phyloP scores from a whole-genome alignment of 1,140 invertebrate genomes.

The Zaprionus ghesquierei region DNA sequence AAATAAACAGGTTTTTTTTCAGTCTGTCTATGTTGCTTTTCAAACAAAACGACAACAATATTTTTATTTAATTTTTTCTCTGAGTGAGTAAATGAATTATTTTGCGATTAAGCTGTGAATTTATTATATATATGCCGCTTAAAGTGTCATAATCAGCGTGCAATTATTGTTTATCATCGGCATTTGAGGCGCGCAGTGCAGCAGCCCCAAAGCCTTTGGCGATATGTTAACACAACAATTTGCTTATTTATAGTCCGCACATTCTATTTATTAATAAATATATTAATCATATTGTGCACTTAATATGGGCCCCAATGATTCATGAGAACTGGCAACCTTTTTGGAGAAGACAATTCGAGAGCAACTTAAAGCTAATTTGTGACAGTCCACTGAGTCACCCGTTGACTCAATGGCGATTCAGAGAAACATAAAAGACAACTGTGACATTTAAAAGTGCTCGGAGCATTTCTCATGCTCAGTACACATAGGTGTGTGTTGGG shows the following conservation, averaged over 20 bases:
- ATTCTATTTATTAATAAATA: slow-evolving; percentile 17
- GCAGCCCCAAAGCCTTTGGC: slow-evolving; percentile 4
- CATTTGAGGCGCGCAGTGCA: not conserved
- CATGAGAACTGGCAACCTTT: slow-evolving; percentile 22
- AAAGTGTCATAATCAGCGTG: slow-evolving; percentile 21
- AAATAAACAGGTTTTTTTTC: not conserved
- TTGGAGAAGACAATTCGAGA: slow-evolving; percentile 4
- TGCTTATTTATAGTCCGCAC: slow-evolving; percentile 31
- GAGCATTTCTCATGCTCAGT: slow-evolving; percentile 21
- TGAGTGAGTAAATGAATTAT: slow-evolving; percentile 37
- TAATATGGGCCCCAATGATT: slow-evolving; percentile 25
- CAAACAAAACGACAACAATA: not conserved
- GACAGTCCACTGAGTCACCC: slow-evolving; percentile 18
- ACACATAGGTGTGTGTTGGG: slow-evolving; percentile 23
- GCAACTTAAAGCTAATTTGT: slow-evolving; percentile 32
- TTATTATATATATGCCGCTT: slow-evolving; percentile 29
- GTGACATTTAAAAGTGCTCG: slow-evolving; percentile 16
- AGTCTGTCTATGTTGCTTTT: not conserved
- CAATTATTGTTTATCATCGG: slow-evolving; percentile 28
- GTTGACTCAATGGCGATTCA: slow-evolving; percentile 11
- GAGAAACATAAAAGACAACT: slow-evolving; percentile 31
- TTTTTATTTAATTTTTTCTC: slow-evolving; percentile 6
- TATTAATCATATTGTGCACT: not conserved
- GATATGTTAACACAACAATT: slow-evolving; percentile 10
- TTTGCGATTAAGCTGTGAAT: slow-evolving; percentile 37